A percentile compares a stretch with the other conserved stretches of the same genome.
These are phyloP conservation scores for Idaea straminata DNA, from an alignment of 2,888 invertebrate species.

Conservation along the genomic window DNA sequence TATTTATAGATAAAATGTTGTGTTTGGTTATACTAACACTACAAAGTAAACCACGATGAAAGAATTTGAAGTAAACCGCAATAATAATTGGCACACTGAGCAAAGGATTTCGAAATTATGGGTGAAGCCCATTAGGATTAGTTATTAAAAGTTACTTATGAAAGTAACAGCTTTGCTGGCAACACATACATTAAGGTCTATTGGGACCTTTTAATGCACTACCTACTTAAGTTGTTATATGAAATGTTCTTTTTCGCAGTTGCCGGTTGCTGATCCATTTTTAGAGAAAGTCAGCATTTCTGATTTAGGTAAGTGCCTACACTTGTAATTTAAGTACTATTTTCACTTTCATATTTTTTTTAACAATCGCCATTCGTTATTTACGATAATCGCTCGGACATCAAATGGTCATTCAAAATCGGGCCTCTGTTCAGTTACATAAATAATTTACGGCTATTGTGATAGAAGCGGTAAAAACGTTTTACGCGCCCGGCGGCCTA, in stretches of 20 bases:
- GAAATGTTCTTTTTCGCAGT: constrained; percentile 80
- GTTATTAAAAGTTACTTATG: no score
- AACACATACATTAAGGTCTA: no score
- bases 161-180: no score
- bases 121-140: no score
- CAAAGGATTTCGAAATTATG: no score
- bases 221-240: no score
- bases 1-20: no score
- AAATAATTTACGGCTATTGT: not conserved
- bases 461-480: not conserved
- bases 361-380: not conserved
- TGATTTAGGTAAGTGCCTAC: constrained; percentile 62
- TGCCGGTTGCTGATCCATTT: constrained; percentile 95
- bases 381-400: not conserved
- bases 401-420: not conserved
- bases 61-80: no score
- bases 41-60: no score
- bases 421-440: not conserved
- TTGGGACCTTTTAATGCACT: no score
- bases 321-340: not conserved
- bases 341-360: not conserved
- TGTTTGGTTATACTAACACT: no score
- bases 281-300: constrained; percentile 86
- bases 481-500: not conserved
- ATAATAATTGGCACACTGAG: no score